A percentile compares a stretch with the other conserved stretches of the same genome.
Conservation (phyloP, 2,888 invertebrate species). For the Smittia aterrima region DNA sequence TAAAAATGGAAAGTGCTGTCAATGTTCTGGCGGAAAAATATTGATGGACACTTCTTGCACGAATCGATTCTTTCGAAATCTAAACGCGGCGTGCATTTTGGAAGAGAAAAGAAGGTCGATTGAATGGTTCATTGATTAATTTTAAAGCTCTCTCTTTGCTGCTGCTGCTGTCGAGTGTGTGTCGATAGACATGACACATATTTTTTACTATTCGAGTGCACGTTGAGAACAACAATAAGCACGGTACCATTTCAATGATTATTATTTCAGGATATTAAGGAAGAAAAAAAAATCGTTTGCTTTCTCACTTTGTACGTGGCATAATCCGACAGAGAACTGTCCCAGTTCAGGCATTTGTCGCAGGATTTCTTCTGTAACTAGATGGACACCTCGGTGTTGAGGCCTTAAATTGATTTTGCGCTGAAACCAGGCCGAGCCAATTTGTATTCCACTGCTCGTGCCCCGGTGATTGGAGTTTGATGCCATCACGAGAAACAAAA, state of each 20-base stretch:
- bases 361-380: conserved; percentile 94
- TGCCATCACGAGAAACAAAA: conserved; percentile 48
- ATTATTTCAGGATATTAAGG: too few species aligned
- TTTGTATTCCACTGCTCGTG: conserved; percentile 84
- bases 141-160: not conserved
- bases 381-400: conserved; percentile 94
- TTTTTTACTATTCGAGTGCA: not conserved
- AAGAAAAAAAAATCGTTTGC: not conserved
- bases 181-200: not conserved
- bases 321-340: conserved; percentile 92
- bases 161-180: not conserved
- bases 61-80: too few species aligned
- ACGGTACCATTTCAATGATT: not conserved
- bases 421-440: conserved; percentile 97
- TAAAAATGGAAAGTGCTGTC: not conserved
- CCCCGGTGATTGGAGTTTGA: conserved; percentile 64
- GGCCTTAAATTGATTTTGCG: conserved; percentile 94
- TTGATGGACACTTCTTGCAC: conserved; percentile 14
- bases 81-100: not conserved
- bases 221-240: not conserved
- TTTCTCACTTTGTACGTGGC: conserved; percentile 91
- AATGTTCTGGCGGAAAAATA: not conserved
- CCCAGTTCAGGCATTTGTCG: conserved; percentile 91
- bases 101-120: conserved; percentile 28
- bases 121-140: conserved; percentile 22